These are phyloP conservation scores for Hemitrygon akajei DNA, from an alignment of 2,797 vertebrate species.

Conservation along the genomic window DNA sequence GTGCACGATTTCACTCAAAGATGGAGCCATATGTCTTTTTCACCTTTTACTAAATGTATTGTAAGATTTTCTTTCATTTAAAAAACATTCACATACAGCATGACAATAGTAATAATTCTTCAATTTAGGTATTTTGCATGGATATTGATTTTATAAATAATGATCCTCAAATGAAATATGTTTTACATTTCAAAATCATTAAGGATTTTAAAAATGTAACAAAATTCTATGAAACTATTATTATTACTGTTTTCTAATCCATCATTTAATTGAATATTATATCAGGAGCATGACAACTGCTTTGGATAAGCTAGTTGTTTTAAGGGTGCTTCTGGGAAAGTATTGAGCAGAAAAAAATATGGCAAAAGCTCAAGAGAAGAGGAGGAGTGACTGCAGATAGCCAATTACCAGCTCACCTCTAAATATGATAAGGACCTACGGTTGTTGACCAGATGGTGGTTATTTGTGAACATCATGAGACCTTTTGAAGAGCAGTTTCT, in stretches of 20 bases:
- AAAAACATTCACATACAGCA: too few species aligned
- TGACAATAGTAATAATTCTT: background rate
- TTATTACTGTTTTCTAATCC: background rate
- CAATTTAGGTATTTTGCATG: background rate
- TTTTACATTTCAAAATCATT: background rate
- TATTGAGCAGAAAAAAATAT: background rate
- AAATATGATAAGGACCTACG: slow-evolving; percentile 18
- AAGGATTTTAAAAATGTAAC: background rate
- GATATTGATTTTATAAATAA: background rate
- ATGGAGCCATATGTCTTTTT: background rate
- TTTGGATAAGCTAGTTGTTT: background rate
- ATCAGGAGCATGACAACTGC: background rate
- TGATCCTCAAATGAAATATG: background rate
- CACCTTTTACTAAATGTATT: background rate
- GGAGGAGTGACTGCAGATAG: slow-evolving; percentile 4
- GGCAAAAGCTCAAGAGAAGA: slow-evolving; percentile 22
- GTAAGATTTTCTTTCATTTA: background rate
- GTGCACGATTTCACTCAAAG: background rate
- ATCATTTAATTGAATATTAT: background rate
- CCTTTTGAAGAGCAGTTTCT: slow-evolving; percentile 6
- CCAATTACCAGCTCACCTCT: slow-evolving; percentile 18
- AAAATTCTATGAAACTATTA: background rate
- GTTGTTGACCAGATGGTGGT: slow-evolving; percentile 17
- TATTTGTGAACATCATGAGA: slow-evolving; percentile 34
- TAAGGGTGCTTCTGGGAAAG: background rate